Evolutionary conservation across 1,140 invertebrate species (phyloP), one percentile per base, ranked within the genome.

Genomic region (Bacillus rossius): DNA sequence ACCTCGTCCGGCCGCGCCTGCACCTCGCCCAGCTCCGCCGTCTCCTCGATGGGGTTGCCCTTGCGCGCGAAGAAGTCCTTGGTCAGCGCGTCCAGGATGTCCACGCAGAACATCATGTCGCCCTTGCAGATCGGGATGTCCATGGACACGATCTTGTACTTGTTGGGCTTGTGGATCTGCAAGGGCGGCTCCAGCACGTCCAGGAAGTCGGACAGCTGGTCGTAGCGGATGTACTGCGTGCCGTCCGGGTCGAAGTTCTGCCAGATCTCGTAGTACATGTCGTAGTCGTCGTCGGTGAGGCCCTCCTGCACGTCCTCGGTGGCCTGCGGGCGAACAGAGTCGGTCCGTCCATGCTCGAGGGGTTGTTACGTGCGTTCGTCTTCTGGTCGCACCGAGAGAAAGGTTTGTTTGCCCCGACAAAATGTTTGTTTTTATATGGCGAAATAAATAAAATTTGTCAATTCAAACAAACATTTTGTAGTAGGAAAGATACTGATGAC

Each of bases 201-300:
- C 43, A 98, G 76, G 78, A 99, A 97, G 64, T 97, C 94, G 0
- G 92, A 94, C 47, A 99, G 77, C 73, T 94, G 87, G 66, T 94
- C 87, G 76, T 97, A 95, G 47, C 87, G 83, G 66, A 99, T 97
- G 77, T 96, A 99, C 74, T 98, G 93, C 3, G 94, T 96, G 48
- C 96, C 96, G 69, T 98, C 92, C 0, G 96, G 95, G 77, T 99
- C 96, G 75, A 94, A 99, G 68, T 94, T 88, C 73, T 98, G 94
- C 96, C 96, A 99, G 64, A 98, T 96, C 77, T 98, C 96, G 73
- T 99, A 99, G 77, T 97, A 99, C 94, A 98, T 97, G 73, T 99
- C 96, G 78, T 98, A 98, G 74, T 99, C 96, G 75, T 99, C 96
- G 72, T 97, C 94, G 26, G 96, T 98, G 42, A 98, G 81, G 67